Evolutionary conservation across 2,888 invertebrate genomes (phyloP), one percentile per base, ranked within the genome.

Genomic region (Ceramica pisi): DNA sequence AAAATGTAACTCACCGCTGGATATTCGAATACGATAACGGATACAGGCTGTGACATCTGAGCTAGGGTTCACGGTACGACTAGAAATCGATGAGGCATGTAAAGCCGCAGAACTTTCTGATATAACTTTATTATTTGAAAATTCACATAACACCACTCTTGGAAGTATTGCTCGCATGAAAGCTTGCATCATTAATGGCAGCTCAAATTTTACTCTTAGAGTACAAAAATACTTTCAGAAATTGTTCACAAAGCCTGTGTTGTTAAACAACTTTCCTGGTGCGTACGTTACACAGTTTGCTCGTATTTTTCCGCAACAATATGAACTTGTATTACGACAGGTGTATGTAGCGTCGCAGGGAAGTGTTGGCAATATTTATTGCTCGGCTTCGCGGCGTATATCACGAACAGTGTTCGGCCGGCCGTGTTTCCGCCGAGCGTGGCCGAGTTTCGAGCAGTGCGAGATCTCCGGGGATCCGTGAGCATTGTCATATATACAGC

Each of bases 371-470:
- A 77, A 78, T 82, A 85, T 81, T 83, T 85, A 81, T 79, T 76
- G 75, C 74, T 78, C 68, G 65, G 73, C 75, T 71, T 69, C 71
- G 57, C 46, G 51, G 75, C 64, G 67, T 73, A 78, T 83, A 79
- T 70, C 79, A 77, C 70, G 75, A 83, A 84, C 76, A 80, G 86
- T 79, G 89, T 88, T 88, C 88, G 88, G 85, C 81, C 87, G 84
- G 84, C 78, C 80, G 87, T 74, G 80, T 86, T 91, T 90, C 92
- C 91, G 91, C 71, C 75, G 79, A 86, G 81, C 80, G 88, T 90
- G 92, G 90, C 93, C 93, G 93, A 93, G 90, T 93, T 94, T 89
- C 90, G 72, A 88, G 81, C 86, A 83, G 77, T 88, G 76, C 90
- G 89, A 91, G 90, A 91, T 93, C 93, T 89, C 90, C 81, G 83